Evolutionary conservation across 2,113 vertebrate genomes (phyloP), one percentile per base, ranked within the genome.

Genomic region (Aspidoscelis tigris): DNA sequence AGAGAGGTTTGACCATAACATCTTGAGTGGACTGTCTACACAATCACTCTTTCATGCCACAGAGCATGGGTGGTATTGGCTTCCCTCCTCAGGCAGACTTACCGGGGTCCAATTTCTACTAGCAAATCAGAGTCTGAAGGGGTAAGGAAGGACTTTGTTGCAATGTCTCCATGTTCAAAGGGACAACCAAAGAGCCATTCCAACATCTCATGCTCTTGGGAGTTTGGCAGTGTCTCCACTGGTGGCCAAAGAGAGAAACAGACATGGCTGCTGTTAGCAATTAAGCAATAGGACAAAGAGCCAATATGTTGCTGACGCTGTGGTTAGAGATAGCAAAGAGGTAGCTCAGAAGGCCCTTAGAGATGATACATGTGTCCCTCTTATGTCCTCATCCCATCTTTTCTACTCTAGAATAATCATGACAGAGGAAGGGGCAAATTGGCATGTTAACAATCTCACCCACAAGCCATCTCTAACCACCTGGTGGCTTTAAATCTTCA

Each of bases 91-190:
- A 33, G 16, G 1, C 1, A 7, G 39, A 78, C 88, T 68, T 92
- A 97, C 98, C 98, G 97, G 24, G 98, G 98, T 80, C 97, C 98
- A 0, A 98, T 96, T 91, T 98, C 98, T 87, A 98, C 94, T 70
- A 98, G 92, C 21, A 92, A 94, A 84, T 96, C 96, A 41, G 80
- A 95, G 2, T 89, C 89, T 4, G 81, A 89, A 2, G 94, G 90
- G 12, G 58, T 84, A 65, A 98, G 95, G 89, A 94, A 94, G 4
- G 97, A 93, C 16, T 94, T 76, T 47, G 96, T 94, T 43, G 95
- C 93, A 33, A 97, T 93, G 2, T 91, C 94, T 24, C 93, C 92
- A 0, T 82, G 80, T 74, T 96, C 92, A 77, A 97, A 92, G 2
- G 96, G 96, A 79, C 96, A 96, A 72, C 93, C 92, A 81, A 98